phyloP scores from a whole-genome alignment of 2,888 invertebrate species.

The Perdita meconis region DNA sequence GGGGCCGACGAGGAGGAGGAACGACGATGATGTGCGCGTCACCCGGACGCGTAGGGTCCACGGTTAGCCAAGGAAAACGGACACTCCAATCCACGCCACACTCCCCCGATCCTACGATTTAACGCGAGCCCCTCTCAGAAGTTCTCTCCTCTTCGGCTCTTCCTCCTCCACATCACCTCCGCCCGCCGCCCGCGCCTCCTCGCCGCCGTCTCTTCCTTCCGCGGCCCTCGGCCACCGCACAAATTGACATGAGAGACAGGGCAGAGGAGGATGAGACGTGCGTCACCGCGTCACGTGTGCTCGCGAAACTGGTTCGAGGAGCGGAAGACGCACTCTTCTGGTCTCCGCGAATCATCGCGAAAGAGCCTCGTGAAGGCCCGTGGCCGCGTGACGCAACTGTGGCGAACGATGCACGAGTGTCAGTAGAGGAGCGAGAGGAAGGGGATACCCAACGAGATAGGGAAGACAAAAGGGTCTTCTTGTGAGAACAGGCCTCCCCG shows the following conservation, averaged over 20 bases:
- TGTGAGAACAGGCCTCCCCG: conserved; percentile 38
- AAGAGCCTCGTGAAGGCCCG: neutral
- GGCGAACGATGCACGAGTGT: neutral
- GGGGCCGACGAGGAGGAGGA: conserved; percentile 51
- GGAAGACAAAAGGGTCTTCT: conserved; percentile 45
- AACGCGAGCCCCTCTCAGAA: conserved; percentile 58
- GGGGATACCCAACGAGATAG: conserved; percentile 4
- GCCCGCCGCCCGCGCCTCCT: conserved; percentile 48
- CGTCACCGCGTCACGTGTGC: conserved; percentile 70
- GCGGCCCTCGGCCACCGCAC: conserved; percentile 71
- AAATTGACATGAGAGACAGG: conserved; percentile 81
- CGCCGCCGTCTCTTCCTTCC: conserved; percentile 72
- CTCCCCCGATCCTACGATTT: conserved; percentile 71
- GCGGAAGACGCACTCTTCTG: conserved; percentile 71
- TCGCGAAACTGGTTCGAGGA: conserved; percentile 65
- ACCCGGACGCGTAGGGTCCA: conserved; percentile 45
- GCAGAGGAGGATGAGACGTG: conserved; percentile 72
- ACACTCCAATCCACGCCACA: conserved; percentile 82
- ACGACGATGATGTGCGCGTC: conserved; percentile 34
- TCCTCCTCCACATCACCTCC: conserved; percentile 62
- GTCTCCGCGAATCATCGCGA: conserved; percentile 37
- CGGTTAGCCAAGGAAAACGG: conserved; percentile 80
- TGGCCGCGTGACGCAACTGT: neutral
- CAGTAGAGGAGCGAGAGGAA: conserved; percentile 20
- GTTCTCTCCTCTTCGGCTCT: conserved; percentile 65